Evolutionary conservation across 2,888 invertebrate genomes (phyloP).

Genomic region (Clostera curtula): DNA sequence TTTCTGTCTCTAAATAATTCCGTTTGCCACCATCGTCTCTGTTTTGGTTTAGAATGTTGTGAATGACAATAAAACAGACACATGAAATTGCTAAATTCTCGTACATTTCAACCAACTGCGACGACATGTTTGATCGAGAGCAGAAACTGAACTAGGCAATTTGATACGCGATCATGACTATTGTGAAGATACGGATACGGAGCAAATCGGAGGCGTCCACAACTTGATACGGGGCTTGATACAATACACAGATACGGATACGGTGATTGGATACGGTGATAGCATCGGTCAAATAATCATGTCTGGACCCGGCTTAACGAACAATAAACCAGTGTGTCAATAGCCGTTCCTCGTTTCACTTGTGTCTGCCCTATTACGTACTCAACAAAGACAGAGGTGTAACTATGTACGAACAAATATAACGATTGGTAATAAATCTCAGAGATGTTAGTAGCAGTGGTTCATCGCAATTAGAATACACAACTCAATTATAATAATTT

Average conservation of each 20-base stretch:
- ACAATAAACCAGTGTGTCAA: no score
- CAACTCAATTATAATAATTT: no score
- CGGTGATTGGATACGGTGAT: no score
- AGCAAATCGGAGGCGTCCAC: slow-evolving; percentile 13
- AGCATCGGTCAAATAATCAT: slow-evolving; percentile 6
- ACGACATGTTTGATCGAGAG: slow-evolving; percentile 10
- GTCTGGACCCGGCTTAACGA: slow-evolving; percentile 4
- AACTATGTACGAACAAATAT: no score
- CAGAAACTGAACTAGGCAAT: slow-evolving; percentile 8
- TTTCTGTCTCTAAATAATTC: slow-evolving; percentile 14
- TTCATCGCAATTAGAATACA: no score
- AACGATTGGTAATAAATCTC: no score
- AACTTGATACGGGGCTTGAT: slow-evolving; percentile 10
- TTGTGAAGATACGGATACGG: slow-evolving; percentile 14
- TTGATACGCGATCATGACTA: slow-evolving; percentile 9
- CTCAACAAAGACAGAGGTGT: no score
- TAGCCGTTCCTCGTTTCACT: no score
- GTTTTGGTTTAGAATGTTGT: slow-evolving; percentile 12
- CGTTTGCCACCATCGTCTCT: slow-evolving; percentile 11
- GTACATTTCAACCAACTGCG: slow-evolving; percentile 8
- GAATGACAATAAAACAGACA: slow-evolving; percentile 12
- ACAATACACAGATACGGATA: slow-evolving; percentile 12
- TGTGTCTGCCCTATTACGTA: no score
- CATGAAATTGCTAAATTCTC: slow-evolving; percentile 9
- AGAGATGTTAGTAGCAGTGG: no score